A percentile compares a stretch with the other conserved stretches of the same genome.
Evolutionary conservation across 1,140 invertebrate genomes (phyloP).

Genomic region (Apis mellifera): Amel_HAv3.1 CM009932.2:3550501-3551000

Average conservation of each 20-base stretch:
- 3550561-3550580: conserved; percentile 5
- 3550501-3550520: background rate
- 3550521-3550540: background rate
- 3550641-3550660: conserved; percentile 22
- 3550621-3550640: background rate
- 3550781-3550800: background rate
- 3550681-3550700: conserved; percentile 5
- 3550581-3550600: background rate
- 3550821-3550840: background rate
- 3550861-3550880: background rate
- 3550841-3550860: background rate
- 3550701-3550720: conserved; percentile 2
- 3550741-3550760: background rate
- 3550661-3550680: conserved; percentile 8
- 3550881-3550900: background rate
- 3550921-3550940: background rate
- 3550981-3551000: no score
- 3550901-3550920: background rate
- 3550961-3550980: no score
- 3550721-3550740: conserved; percentile 12
- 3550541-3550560: background rate
- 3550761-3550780: conserved; percentile 9
- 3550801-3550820: background rate
- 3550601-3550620: background rate
- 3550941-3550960: no score